phyloP scores from a whole-genome alignment of 2,113 vertebrate genomes.

The Scomber scombrus region DNA sequence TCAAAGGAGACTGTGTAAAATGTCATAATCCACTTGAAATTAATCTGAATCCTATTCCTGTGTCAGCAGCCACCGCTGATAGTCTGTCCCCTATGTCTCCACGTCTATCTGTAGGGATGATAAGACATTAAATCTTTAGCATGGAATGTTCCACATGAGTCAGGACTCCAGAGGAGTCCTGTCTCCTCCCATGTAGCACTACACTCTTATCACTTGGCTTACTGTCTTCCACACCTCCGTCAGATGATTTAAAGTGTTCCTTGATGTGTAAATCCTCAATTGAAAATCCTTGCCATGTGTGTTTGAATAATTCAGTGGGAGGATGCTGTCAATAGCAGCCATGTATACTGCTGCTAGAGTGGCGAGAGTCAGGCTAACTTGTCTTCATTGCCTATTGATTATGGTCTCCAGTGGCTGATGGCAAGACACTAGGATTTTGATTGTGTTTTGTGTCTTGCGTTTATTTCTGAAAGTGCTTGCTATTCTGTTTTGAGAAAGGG shows the following conservation, averaged over 20 bases:
- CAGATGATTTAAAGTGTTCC: conserved; percentile 54
- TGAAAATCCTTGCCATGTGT: conserved; percentile 41
- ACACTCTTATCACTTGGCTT: conserved; percentile 9
- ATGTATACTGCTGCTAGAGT: conserved; percentile 23
- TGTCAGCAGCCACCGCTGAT: conserved; percentile 41
- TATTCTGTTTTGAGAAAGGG: background rate
- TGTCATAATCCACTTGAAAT: conserved; percentile 67
- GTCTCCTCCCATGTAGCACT: background rate
- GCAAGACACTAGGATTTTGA: conserved; percentile 24
- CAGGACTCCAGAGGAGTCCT: conserved; percentile 19
- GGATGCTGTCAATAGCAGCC: conserved; percentile 46
- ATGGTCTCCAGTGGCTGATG: conserved; percentile 7
- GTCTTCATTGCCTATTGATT: conserved; percentile 65
- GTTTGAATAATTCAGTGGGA: conserved; percentile 67
- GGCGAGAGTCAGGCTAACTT: conserved; percentile 40
- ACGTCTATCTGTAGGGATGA: conserved; percentile 40
- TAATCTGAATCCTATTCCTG: conserved; percentile 48
- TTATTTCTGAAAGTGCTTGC: conserved; percentile 10
- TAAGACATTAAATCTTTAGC: conserved; percentile 37
- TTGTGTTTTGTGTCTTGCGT: background rate
- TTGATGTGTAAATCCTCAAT: conserved; percentile 64
- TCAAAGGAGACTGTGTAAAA: conserved; percentile 59
- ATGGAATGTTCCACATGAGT: conserved; percentile 5
- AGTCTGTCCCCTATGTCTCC: conserved; percentile 15
- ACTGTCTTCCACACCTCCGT: conserved; percentile 38